Base-by-base conservation (phyloP, 1,140 invertebrate genomes). In the Colletes latitarsis region DNA sequence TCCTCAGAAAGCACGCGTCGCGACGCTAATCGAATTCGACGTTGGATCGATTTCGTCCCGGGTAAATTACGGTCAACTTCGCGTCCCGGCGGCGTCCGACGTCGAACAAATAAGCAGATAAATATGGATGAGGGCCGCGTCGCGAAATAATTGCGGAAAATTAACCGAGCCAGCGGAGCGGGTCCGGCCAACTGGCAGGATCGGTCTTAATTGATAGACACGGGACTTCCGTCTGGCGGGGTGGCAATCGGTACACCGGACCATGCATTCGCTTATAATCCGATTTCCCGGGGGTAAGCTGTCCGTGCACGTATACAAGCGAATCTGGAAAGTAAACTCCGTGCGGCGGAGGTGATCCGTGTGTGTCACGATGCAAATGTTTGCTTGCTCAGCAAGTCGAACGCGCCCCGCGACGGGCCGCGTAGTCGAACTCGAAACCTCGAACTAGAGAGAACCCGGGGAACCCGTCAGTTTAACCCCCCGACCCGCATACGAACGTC, bases 311-410 rank as follows among this genome's bases (percentile, higher is more conserved):
- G 81, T 86, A 49, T 85, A 85, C 58, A 85, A 46, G 83, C 70
- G 73, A 84, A 89, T 88, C 88, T 85, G 87, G 83, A 90, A 88
- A 88, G 89, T 89, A 91, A 91, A 91, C 84, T 87, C 83, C 15
- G 53, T 46, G 84, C 81, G 77, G 82, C 52, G 82, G 82, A 88
- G 86, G 84, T 85, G 88, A 90, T 91, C 88, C 69, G 78, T 83
- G 82, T 85, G 79, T 82, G 83, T 82, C 83, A 69, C 85, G 89
- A 87, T 77, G 89, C 88, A 90, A 91, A 91, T 91, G 88, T 91
- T 91, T 91, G 87, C 88, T 85, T 85, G 76, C 64, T 82, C 82
- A 60, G 79, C 74, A 66, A 84, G 83, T 85, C 73, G 84, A 85
- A 77, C 78, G 69, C 73, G 57, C 53, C 30, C 14, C 39, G n/a